Conservation (phyloP, 2,888 invertebrate species). For the Scelioninae gen. 1 region DNA sequence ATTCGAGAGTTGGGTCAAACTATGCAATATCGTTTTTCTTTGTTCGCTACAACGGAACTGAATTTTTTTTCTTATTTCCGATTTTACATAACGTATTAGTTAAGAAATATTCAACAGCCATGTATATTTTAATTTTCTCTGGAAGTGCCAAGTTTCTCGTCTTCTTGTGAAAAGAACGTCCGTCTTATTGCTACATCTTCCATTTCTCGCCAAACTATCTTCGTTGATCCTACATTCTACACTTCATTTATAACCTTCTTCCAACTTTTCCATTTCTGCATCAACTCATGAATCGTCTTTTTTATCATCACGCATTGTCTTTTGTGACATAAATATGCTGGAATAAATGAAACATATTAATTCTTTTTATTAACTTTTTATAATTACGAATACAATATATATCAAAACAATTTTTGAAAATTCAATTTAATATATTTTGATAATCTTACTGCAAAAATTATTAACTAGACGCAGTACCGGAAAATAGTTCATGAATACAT, state of each 20-base stretch:
- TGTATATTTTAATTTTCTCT: slow-evolving; percentile 64
- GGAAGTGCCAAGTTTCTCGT: slow-evolving; percentile 61
- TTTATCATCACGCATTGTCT: slow-evolving; percentile 47
- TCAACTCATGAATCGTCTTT: slow-evolving; percentile 29
- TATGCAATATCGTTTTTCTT: slow-evolving; percentile 26
- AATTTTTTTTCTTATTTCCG: slow-evolving; percentile 31
- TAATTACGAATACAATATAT: no score
- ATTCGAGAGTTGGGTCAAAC: slow-evolving; percentile 6
- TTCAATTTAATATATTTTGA: no score
- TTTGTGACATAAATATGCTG: slow-evolving; percentile 9
- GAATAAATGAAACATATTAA: slow-evolving; percentile 36
- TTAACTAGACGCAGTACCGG: no score
- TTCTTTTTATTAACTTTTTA: slow-evolving; percentile 9
- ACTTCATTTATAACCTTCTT: slow-evolving; percentile 65
- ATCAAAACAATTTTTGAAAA: no score
- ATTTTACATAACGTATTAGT: slow-evolving; percentile 41
- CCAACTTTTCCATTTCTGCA: slow-evolving; percentile 59
- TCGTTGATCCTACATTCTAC: slow-evolving; percentile 20
- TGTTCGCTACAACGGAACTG: slow-evolving; percentile 11
- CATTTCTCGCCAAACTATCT: slow-evolving; percentile 44
- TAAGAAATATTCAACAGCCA: slow-evolving; percentile 57
- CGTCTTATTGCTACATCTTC: slow-evolving; percentile 51
- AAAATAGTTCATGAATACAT: no score
- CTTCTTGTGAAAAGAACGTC: slow-evolving; percentile 45
- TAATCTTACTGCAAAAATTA: no score